Base-by-base conservation (phyloP, 2,888 invertebrate genomes). In the Pseudoips prasinana region DNA sequence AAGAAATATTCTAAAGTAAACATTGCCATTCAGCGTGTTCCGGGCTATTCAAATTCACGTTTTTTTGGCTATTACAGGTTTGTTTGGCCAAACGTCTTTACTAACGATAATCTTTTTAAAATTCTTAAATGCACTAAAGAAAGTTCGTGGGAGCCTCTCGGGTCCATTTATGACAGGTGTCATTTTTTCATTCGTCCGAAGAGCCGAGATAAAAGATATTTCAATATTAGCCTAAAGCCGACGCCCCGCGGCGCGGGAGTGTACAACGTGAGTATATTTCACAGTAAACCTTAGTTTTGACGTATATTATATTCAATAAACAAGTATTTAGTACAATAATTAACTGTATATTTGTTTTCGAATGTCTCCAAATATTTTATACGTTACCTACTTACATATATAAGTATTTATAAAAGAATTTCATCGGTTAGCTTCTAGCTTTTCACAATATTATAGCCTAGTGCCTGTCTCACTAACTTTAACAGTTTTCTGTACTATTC, bases 131-230 rank as follows among this genome's bases (percentile, higher is more conserved):
- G 45, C 42, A 45, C 33, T 33, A 49, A 55, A 54, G 49, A 53
- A 58, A 51, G 54, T 54, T 53, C 66, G 67, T 75, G 75, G 73
- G 74, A 75, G 70, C 70, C 53, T 50, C 53, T 46, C 54, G 33
- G 57, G 56, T 59, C 49, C 64, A 55, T 60, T 62, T 69, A 56
- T 80, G 80, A 77, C 80, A 80, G 79, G 77, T 79, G 79, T 80
- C 78, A 77, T 40, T 67, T 77, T 73, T 77, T 68, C 54, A 60
- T 68, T 54, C 46, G 33, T 30, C 54, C 37, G 49, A 48, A 58
- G 60, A 70, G 68, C 70, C 65, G 58, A 58, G 68, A 73, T 69
- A 73, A 71, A 71, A 75, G 71, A 79, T 73, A 74, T 73, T 78
- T 79, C 77, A 78, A 79, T 80, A 77, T 68, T 69, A 64, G 67